Conservation (phyloP, 2,797 vertebrate species). For the Philypnodon macrostomus region DNA sequence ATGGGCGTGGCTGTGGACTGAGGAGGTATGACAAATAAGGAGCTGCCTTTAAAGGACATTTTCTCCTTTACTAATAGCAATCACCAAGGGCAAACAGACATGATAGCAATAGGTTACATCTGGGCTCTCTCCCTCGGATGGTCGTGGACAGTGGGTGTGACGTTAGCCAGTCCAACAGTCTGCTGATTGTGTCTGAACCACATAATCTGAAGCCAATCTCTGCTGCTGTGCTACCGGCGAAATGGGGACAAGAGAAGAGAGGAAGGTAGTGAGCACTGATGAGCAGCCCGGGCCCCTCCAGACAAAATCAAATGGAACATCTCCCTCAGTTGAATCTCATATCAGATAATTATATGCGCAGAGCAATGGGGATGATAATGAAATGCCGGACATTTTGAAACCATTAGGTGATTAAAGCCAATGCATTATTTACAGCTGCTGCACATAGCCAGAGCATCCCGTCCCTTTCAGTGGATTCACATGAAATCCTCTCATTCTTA, state of each 20-base stretch:
- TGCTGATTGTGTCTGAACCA: constrained; percentile 37
- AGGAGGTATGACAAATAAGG: constrained; percentile 25
- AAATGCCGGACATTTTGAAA: constrained; percentile 73
- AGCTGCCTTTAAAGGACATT: constrained; percentile 23
- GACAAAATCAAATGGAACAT: constrained; percentile 61
- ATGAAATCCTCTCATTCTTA: constrained; percentile 27
- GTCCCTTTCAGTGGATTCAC: constrained; percentile 36
- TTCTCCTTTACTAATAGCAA: constrained; percentile 25
- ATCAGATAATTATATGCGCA: constrained; percentile 66
- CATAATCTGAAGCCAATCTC: constrained; percentile 48
- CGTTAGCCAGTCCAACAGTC: constrained; percentile 28
- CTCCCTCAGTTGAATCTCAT: constrained; percentile 61
- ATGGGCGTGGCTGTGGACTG: constrained; percentile 14
- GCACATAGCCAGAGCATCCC: constrained; percentile 47
- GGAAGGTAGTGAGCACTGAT: constrained; percentile 28
- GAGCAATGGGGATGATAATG: constrained; percentile 64
- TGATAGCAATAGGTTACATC: constrained; percentile 36
- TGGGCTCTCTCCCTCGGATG: constrained; percentile 27
- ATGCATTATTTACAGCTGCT: constrained; percentile 76
- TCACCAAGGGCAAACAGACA: constrained; percentile 27
- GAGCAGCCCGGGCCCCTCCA: constrained; percentile 27
- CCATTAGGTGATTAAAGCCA: constrained; percentile 76
- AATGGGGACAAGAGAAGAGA: not conserved
- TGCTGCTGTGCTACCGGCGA: constrained; percentile 21
- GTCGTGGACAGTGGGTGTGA: constrained; percentile 15